Evolutionary conservation across 2,888 invertebrate genomes (phyloP), one percentile per base, ranked within the genome.

Genomic region (Apodemia duryi): DNA sequence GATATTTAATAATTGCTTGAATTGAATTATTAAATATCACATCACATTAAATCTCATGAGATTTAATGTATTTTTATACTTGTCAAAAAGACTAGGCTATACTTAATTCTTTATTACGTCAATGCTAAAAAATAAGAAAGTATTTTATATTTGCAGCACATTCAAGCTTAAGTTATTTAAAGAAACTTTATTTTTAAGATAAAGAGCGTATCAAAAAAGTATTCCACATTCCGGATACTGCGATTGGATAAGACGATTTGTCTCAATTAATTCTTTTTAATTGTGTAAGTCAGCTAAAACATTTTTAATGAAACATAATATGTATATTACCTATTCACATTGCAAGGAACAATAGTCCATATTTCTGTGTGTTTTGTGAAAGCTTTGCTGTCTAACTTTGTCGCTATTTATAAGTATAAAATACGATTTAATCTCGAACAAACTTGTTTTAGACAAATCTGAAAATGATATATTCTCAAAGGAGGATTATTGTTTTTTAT

Each of bases 401-500:
- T n/a, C 11, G 10, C 43, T 10, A 5, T 46, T n/a, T 13, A 46
- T n/a, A 46, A 13, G 46, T 38, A 9, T 38, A 9, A 46, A 13
- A 43, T 13, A 46, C 46, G 13, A n/a, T 46, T 46, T 1, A n/a
- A 46, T 46, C 46, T 46, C 46, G 46, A 46, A 11, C 43, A 46
- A 46, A 46, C 1, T 46, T 46, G 46, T 46, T n/a, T 13, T 46
- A 46, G 46, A 46, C 6, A 6, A 46, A 46, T n/a, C 46, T 52
- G 28, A 28, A 4, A 28, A 52, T 52, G 9, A 52, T 28, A 28
- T 29, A 29, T 57, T 57, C 11, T 57, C 57, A 5, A 13, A 13
- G 46, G 11, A 13, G 46, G 29, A 57, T 57, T 32, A 57, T 57
- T 32, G 46, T 11, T 52, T 57, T 57, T 32, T 57, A 57, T 57